Evolutionary conservation across 2,888 invertebrate species (phyloP), one percentile per base, ranked within the genome.

Genomic region (Euclidia mi): DNA sequence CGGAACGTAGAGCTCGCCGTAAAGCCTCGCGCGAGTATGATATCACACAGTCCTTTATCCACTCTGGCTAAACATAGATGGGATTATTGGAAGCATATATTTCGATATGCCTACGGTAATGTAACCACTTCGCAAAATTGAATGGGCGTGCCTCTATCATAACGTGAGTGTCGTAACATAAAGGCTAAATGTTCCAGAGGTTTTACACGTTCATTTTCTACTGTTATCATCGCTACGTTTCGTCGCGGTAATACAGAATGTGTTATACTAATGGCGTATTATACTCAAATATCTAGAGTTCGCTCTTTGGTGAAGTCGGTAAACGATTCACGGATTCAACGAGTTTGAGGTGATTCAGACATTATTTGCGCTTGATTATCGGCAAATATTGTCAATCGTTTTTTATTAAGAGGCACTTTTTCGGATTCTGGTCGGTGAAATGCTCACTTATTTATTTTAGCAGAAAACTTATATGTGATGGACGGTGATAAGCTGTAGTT

Each of bases 121-220:
- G 57, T 61, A 65, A 72, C 68, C 75, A 73, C 68, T 72, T 76
- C 49, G 58, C 67, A n/a, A 65, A 76, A 80, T 79, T 71, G 76
- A 64, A 74, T 65, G 68, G 65, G 63, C 65, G 68, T 58, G 56
- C 59, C 63, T 65, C 65, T 71, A 62, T 71, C 65, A 76, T 65
- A 68, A 64, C 32, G 37, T 40, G 38, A 56, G 17, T 42, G 38
- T 65, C 65, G 61, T 68, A 71, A 61, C 70, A 68, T 80, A 69
- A 77, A 72, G 56, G 65, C 35, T 67, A 69, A 79, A 66, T 72
- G 65, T 60, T 63, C 50, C 42, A 51, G 63, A 63, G 60, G 65
- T 60, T 68, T 66, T 56, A 55, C 43, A 48, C 47, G 48, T 48
- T 32, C 38, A 55, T 48, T 43, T 43, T 47, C 42, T 43, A 43